Evolutionary conservation across 2,888 invertebrate species (phyloP), one percentile per base, ranked within the genome.

Genomic region (Uloborus plumipes): DNA sequence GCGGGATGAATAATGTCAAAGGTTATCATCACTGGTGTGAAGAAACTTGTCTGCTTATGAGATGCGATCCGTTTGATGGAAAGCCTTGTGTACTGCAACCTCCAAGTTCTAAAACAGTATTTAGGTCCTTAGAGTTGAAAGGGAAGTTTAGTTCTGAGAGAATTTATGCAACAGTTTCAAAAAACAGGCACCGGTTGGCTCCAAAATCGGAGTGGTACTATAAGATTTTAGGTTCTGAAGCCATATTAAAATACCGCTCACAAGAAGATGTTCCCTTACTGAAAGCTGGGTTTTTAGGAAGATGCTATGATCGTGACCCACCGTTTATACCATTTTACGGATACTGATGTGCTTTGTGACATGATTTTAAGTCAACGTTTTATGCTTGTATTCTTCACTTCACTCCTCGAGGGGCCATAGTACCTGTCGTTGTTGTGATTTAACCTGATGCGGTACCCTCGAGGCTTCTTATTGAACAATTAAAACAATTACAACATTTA

Each of bases 11-110:
- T 31, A 69, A 83, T 58, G 83, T 73, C 15, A 39, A 16, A 14
- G 55, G 55, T 7, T 77, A 65, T 73, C 69, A 59, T 53, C 61
- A 67, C 9, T 83, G 76, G 76, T 73, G 73, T 59, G 83, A 83
- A 62, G 83, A 83, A 64, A 61, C 53, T 7, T 83, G 83, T 51
- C 7, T 83, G 13, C 62, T 83, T n/a, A 39, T 72, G 50, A 59
- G 83, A 31, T 83, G 83, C 20, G 77, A 83, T 39, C 20, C 72
- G 14, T 64, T 77, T 14, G 64, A 73, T 9, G 39, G 39, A 26
- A 72, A 77, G 62, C 22, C 50, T 61, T 83, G 83, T 50, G 73
- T 55, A 0, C 26, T 66, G 18, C 64, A 71, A 14, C 61, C 77
- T 39, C 31, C 77, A n/a, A 55, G 15, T 20, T 76, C 83, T 13